These are phyloP conservation scores for Eubucco bourcierii DNA, from an alignment of 2,113 vertebrate species.

Conservation along the genomic window DNA sequence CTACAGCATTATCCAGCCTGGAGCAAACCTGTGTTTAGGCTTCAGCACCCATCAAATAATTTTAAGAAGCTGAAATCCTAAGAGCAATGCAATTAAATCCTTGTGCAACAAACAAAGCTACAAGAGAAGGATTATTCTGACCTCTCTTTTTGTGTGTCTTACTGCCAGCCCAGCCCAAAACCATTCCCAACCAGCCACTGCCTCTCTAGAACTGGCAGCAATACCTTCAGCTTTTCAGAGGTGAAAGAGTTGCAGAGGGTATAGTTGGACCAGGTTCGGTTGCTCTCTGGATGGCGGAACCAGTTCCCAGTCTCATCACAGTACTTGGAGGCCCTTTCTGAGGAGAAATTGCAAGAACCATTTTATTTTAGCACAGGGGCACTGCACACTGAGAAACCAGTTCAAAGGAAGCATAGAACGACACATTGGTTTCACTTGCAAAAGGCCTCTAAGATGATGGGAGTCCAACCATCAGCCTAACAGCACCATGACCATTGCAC, in stretches of 20 bases:
- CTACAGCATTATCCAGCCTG: not conserved
- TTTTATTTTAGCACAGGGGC: not conserved
- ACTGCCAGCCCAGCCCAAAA: not conserved
- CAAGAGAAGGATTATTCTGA: not conserved
- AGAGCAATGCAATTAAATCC: not conserved
- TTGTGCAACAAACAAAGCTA: not conserved
- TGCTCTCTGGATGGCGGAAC: slow-evolving; percentile 94
- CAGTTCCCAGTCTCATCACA: slow-evolving; percentile 91
- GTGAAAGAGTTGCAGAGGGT: slow-evolving; percentile 92
- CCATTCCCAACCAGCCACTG: not conserved
- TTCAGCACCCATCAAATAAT: not conserved
- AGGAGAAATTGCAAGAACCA: slow-evolving; percentile 9
- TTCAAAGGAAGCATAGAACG: not conserved
- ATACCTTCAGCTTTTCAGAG: slow-evolving; percentile 88
- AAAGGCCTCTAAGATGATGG: no score
- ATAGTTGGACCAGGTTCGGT: slow-evolving; percentile 96
- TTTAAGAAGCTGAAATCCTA: not conserved
- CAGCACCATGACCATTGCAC: no score
- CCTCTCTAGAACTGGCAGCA: not conserved
- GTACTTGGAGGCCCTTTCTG: slow-evolving; percentile 92
- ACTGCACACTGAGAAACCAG: not conserved
- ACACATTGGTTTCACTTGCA: no score
- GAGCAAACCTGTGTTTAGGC: not conserved
- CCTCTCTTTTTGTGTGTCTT: not conserved
- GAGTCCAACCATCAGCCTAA: no score